phyloP scores from a whole-genome alignment of 1,140 invertebrate genomes.

The Eueides isabella region DNA sequence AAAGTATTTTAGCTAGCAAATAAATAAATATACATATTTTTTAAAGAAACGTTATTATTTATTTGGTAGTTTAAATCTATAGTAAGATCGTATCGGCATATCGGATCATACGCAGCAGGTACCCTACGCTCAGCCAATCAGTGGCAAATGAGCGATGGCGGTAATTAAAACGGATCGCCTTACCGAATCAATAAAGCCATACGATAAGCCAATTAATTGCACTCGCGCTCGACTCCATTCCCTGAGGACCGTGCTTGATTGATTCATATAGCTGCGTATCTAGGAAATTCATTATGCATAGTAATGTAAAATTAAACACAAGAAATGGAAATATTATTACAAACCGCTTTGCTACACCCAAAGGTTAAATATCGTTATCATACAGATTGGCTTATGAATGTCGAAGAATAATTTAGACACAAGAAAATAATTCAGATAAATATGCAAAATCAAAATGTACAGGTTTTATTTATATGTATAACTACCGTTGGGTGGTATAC shows the following conservation, averaged over 20 bases:
- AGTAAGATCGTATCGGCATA: constrained; percentile 32
- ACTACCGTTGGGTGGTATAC: constrained; percentile 53
- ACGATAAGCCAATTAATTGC: constrained; percentile 80
- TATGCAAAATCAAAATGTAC: not conserved
- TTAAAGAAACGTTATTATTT: not conserved
- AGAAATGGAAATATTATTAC: not conserved
- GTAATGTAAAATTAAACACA: not conserved
- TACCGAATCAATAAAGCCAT: constrained; percentile 75
- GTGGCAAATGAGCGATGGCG: constrained; percentile 71
- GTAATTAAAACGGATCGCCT: constrained; percentile 80
- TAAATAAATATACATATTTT: not conserved
- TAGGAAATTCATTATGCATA: constrained; percentile 36
- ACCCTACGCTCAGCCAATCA: constrained; percentile 55
- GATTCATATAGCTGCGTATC: constrained; percentile 45
- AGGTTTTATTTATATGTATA: not conserved
- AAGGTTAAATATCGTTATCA: not conserved
- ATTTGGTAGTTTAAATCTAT: not conserved
- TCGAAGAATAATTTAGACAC: too few relatives aligned
- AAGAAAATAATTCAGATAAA: not conserved
- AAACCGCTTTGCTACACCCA: not conserved
- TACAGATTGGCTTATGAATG: not conserved
- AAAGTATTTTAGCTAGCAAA: too few relatives aligned
- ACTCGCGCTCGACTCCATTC: constrained; percentile 55
- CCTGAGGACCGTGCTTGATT: constrained; percentile 58
- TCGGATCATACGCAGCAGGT: constrained; percentile 29